Evolutionary conservation across 2,888 invertebrate genomes (phyloP).

Genomic region (Drosophila subsilvestris): DNA sequence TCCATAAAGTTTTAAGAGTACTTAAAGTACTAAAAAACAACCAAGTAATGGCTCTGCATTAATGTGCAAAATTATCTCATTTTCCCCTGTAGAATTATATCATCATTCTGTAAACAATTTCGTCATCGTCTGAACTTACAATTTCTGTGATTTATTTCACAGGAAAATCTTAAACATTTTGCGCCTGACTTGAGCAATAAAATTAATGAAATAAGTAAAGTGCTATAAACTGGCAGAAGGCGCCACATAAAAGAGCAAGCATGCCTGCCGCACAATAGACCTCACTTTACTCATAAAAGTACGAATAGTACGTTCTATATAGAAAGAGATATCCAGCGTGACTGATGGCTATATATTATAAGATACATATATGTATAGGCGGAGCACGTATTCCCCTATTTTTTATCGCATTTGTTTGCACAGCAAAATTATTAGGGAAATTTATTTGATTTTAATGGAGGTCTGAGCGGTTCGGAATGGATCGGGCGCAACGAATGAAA

Average conservation of each 20-base stretch:
- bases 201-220: slow-evolving; percentile 33
- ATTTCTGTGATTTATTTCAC: not conserved
- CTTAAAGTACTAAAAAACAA: not conserved
- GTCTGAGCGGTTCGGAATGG: slow-evolving; percentile 1
- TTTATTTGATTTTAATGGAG: slow-evolving; percentile 66
- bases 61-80: slow-evolving; percentile 10
- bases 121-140: not conserved
- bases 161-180: slow-evolving; percentile 7
- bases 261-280: slow-evolving; percentile 19
- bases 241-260: slow-evolving; percentile 14
- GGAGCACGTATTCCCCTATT: not conserved
- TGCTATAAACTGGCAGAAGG: slow-evolving; percentile 14
- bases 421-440: slow-evolving; percentile 63
- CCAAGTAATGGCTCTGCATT: not conserved
- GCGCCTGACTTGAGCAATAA: slow-evolving; percentile 26
- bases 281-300: slow-evolving; percentile 4
- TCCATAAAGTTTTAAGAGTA: not conserved
- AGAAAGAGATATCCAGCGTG: not conserved
- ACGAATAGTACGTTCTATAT: not conserved
- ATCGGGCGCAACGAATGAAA: slow-evolving; percentile 22
- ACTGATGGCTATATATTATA: slow-evolving; percentile 8
- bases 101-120: slow-evolving; percentile 1
- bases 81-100: not conserved
- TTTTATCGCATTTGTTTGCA: slow-evolving; percentile 56
- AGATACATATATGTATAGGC: slow-evolving; percentile 5